Evolutionary conservation across 1,140 invertebrate species (phyloP).

Genomic region (Dufourea novaeangliae): DNA sequence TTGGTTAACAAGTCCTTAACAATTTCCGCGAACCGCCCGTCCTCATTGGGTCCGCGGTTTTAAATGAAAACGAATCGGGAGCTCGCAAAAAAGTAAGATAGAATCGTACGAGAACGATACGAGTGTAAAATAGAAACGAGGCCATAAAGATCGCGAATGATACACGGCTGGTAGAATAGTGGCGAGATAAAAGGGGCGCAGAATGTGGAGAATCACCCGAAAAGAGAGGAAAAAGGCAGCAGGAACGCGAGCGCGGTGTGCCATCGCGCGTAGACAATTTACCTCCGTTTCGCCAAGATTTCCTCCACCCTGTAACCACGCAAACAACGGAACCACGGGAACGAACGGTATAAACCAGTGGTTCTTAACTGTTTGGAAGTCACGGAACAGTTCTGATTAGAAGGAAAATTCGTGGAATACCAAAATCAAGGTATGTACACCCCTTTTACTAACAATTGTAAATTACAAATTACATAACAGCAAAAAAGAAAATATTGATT

Average conservation of each 20-base stretch:
- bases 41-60: neutral
- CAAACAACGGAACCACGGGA: neutral
- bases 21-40: conserved; percentile 6
- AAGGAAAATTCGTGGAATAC: too few relatives aligned
- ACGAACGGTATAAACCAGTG: conserved; percentile 4
- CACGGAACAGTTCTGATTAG: too few relatives aligned
- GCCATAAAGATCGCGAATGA: neutral
- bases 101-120: neutral
- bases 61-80: neutral
- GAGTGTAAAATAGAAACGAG: neutral
- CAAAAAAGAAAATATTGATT: too few relatives aligned
- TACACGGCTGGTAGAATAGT: neutral
- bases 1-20: conserved; percentile 4
- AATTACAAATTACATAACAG: too few relatives aligned
- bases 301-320: neutral
- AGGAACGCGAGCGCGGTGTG: neutral
- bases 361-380: too few relatives aligned
- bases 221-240: neutral
- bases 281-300: neutral
- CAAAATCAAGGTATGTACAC: too few relatives aligned
- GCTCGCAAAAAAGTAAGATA: too few relatives aligned
- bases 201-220: neutral
- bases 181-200: neutral
- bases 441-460: too few relatives aligned
- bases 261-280: neutral